phyloP scores from a whole-genome alignment of 1,140 invertebrate genomes.

The Solenopsis invicta region DNA sequence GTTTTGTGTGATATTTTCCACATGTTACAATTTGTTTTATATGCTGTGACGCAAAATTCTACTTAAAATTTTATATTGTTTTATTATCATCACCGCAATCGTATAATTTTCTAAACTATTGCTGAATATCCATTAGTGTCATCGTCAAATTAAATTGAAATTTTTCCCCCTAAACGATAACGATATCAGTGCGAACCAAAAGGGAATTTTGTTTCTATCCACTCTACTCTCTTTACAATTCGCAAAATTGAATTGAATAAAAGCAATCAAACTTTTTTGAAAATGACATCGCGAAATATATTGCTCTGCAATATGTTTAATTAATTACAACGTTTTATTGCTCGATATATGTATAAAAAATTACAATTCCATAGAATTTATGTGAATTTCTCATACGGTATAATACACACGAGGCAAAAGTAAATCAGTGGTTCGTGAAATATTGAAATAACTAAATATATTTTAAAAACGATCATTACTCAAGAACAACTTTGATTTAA shows the following conservation, averaged over 20 bases:
- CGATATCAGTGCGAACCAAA: neutral
- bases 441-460: neutral
- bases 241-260: conserved; percentile 19
- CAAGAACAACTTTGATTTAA: neutral
- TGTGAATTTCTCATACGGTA: neutral
- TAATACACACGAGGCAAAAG: neutral
- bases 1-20: neutral
- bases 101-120: neutral
- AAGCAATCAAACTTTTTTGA: conserved; percentile 11
- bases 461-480: neutral
- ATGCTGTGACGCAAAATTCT: neutral
- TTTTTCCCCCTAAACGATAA: neutral
- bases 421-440: neutral
- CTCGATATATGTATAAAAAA: neutral
- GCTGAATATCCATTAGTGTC: neutral
- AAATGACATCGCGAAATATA: neutral
- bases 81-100: neutral
- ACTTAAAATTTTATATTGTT: neutral
- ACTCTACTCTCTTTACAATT: neutral
- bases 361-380: neutral
- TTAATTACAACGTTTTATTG: conserved; percentile 10
- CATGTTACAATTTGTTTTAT: neutral
- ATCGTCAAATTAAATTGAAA: conserved; percentile 1
- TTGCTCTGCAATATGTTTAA: neutral
- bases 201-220: conserved; percentile 29